These are phyloP conservation scores for Lineus longissimus DNA, from an alignment of 1,140 invertebrate species.

Conservation along the genomic window DNA sequence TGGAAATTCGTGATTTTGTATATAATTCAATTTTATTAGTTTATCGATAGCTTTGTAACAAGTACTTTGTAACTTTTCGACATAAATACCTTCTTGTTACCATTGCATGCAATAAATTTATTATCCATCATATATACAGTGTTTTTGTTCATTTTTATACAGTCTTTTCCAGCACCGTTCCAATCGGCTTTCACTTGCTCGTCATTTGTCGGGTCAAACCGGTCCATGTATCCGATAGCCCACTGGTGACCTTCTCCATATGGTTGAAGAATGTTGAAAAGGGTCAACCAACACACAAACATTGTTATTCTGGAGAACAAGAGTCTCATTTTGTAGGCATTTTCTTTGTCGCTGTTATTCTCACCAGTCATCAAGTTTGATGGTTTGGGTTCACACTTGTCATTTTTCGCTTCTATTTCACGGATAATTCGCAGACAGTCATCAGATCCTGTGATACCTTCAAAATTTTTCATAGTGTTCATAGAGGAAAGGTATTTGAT, in stretches of 20 bases:
- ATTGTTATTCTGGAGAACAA: conserved; percentile 1
- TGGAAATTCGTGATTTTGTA: not conserved
- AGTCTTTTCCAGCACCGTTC: conserved; percentile 7
- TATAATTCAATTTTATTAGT: not conserved
- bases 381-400: not conserved
- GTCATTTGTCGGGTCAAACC: conserved; percentile 4
- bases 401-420: conserved; percentile 1
- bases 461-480: conserved; percentile 7
- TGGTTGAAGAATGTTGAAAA: conserved; percentile 5
- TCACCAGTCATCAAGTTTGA: conserved; percentile 2
- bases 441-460: conserved; percentile 1
- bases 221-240: conserved; percentile 6
- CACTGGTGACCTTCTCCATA: not conserved
- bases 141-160: conserved; percentile 9
- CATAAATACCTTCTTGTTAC: not conserved
- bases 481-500: conserved; percentile 2
- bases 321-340: not conserved
- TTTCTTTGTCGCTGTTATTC: conserved; percentile 4
- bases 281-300: conserved; percentile 6
- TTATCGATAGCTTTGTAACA: not conserved
- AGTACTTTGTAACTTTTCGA: conserved; percentile 4
- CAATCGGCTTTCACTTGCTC: conserved; percentile 4
- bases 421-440: conserved; percentile 7
- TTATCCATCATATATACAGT: conserved; percentile 6
- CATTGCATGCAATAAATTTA: conserved; percentile 7